Evolutionary conservation across 2,113 vertebrate species (phyloP).

Genomic region (Callaeas wilsoni): DNA sequence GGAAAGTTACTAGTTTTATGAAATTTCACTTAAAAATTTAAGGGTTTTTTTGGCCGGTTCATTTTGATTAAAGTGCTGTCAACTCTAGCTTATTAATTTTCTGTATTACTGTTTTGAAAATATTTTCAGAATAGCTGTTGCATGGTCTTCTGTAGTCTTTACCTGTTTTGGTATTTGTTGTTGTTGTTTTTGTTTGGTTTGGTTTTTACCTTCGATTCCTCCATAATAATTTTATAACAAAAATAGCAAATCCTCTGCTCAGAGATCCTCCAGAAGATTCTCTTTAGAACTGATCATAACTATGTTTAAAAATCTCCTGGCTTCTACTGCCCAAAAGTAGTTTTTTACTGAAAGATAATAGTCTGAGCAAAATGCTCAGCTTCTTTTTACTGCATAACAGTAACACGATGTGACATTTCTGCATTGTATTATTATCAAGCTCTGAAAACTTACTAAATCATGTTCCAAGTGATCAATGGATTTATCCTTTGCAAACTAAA

Average conservation of each 20-base stretch:
- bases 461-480: constrained; percentile 12
- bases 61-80: background rate
- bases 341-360: background rate
- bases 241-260: background rate
- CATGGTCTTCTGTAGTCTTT: background rate
- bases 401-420: constrained; percentile 8
- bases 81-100: background rate
- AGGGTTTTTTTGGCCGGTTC: background rate
- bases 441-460: background rate
- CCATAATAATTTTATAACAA: background rate
- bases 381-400: background rate
- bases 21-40: background rate
- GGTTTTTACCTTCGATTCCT: background rate
- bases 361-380: background rate
- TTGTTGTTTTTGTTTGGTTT: no score
- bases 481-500: constrained; percentile 28
- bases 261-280: background rate
- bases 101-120: background rate
- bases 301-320: background rate
- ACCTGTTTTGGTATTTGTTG: no score
- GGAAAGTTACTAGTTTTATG: background rate
- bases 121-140: background rate
- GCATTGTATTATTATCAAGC: background rate
- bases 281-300: background rate
- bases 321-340: background rate